phyloP scores from a whole-genome alignment of 2,113 vertebrate genomes.

The Antigone vipio region DNA sequence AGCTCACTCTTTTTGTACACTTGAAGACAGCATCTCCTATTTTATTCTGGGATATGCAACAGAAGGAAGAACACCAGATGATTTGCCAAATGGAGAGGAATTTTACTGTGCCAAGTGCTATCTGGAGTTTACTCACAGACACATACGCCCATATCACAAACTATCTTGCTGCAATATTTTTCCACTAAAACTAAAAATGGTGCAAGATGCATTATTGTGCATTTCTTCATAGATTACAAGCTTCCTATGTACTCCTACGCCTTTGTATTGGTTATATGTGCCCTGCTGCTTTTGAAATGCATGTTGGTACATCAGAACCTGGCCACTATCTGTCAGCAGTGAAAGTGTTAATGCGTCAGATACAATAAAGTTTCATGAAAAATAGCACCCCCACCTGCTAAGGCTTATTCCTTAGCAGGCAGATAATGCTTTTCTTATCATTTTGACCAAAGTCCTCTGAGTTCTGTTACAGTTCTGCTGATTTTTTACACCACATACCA shows the following conservation, averaged over 20 bases:
- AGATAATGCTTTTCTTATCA: not conserved
- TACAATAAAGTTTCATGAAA: not conserved
- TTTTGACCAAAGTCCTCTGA: not conserved
- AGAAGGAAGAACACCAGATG: constrained; percentile 39
- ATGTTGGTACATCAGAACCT: not conserved
- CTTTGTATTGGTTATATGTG: not conserved
- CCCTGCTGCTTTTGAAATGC: not conserved
- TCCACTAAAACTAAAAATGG: not conserved
- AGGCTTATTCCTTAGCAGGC: not conserved
- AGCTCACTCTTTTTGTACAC: not conserved
- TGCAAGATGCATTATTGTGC: not conserved
- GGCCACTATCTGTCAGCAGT: not conserved
- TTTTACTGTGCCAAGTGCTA: not conserved
- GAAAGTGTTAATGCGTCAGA: not conserved
- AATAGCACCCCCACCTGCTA: not conserved
- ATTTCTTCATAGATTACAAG: not conserved
- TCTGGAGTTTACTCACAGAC: constrained; percentile 36
- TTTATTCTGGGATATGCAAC: constrained; percentile 8
- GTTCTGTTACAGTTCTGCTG: not conserved
- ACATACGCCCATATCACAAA: not conserved
- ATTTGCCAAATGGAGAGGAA: constrained; percentile 43
- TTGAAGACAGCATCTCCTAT: not conserved
- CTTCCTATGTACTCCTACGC: accelerated
- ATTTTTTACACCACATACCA: not conserved
- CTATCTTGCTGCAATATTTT: not conserved